These are phyloP conservation scores for Pseudorhiza aurosa DNA, from an alignment of 30 jellyfish, hydroid and myxozoan genomes.

Conservation along the genomic window DNA sequence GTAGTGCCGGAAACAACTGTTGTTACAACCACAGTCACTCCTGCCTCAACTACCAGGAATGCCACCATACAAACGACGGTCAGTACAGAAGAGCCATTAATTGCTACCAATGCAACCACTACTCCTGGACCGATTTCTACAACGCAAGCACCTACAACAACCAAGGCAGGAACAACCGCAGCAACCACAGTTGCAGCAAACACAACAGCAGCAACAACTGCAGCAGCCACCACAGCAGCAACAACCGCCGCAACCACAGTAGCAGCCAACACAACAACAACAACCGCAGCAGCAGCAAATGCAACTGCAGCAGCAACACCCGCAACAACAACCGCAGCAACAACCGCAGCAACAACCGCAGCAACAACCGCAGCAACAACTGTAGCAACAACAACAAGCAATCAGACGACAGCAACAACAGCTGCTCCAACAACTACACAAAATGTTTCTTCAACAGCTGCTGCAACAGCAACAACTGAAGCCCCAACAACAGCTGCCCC, in stretches of 20 bases:
- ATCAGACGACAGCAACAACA: conserved; percentile 44
- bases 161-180: conserved; percentile 24
- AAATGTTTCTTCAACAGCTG: conserved; percentile 13
- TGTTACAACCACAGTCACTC: conserved; percentile 58
- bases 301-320: conserved; percentile 31
- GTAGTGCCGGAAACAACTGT: conserved; percentile 60
- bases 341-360: conserved; percentile 22
- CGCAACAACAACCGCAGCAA: conserved; percentile 28
- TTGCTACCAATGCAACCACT: conserved; percentile 40
- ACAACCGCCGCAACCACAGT: conserved; percentile 19
- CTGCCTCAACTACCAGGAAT: conserved; percentile 63
- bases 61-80: conserved; percentile 59
- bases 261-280: conserved; percentile 11
- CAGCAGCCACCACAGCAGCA: conserved; percentile 11
- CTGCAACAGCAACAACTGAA: conserved; percentile 17
- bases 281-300: conserved; percentile 10
- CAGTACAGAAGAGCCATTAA: conserved; percentile 51
- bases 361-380: conserved; percentile 30
- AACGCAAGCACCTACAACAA: conserved; percentile 15
- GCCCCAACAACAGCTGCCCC: conserved; percentile 7
- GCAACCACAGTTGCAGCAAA: not conserved
- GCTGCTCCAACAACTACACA: conserved; percentile 29
- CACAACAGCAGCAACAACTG: conserved; percentile 2
- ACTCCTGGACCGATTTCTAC: conserved; percentile 19
- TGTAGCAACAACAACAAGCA: conserved; percentile 40